phyloP scores from a whole-genome alignment of 2,113 vertebrate genomes.

The Sinocyclocheilus maitianheensis region DNA sequence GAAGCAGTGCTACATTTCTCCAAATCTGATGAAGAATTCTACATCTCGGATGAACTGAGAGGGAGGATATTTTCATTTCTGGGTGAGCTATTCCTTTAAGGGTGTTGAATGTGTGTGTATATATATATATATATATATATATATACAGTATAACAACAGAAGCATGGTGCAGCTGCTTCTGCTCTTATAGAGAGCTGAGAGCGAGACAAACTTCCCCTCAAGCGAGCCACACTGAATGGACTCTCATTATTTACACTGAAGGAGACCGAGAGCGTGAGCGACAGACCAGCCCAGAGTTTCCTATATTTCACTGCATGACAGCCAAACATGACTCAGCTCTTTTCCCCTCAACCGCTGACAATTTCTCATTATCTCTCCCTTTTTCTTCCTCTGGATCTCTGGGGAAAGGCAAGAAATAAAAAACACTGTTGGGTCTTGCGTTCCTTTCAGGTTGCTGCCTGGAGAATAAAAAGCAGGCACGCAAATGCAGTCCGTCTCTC shows the following conservation, averaged over 20 bases:
- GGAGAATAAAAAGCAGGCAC: slow-evolving; percentile 61
- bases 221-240: neutral
- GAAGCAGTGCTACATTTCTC: too few relatives aligned
- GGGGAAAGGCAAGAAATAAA: slow-evolving; percentile 18
- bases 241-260: neutral
- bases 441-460: slow-evolving; percentile 54
- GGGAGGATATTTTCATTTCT: neutral
- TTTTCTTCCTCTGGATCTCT: neutral
- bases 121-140: too few relatives aligned
- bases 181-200: neutral
- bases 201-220: neutral
- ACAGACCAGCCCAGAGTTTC: neutral
- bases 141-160: neutral
- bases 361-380: neutral
- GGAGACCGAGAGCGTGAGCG: neutral
- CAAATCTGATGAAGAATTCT: neutral
- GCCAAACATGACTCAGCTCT: slow-evolving; percentile 26
- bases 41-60: neutral
- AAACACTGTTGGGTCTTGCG: slow-evolving; percentile 53
- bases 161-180: neutral
- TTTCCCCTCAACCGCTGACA: neutral
- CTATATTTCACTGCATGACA: slow-evolving; percentile 7
- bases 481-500: slow-evolving; percentile 60
- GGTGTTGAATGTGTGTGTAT: neutral
- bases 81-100: neutral